Evolutionary conservation across 2,888 invertebrate species (phyloP).

Genomic region (Oconnorella tubifera): DNA sequence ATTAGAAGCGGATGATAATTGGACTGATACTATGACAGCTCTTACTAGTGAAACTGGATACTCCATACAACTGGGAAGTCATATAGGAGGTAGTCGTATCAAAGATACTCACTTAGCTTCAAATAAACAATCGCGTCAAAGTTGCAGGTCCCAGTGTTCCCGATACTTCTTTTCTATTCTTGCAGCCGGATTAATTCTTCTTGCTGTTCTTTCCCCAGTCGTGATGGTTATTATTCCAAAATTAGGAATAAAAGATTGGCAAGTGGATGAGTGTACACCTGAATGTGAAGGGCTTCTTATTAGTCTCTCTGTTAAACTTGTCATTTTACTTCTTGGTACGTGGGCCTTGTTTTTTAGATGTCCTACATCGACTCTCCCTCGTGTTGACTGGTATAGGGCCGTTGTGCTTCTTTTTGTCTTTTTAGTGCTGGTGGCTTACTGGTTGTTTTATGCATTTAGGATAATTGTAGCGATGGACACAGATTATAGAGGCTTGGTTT

Average conservation of each 20-base stretch:
- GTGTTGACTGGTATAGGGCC: slow-evolving; percentile 85
- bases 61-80: too few species aligned
- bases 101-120: too few species aligned
- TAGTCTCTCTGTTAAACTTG: slow-evolving; percentile 83
- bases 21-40: neutral
- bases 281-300: slow-evolving; percentile 78
- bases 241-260: slow-evolving; percentile 62
- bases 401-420: slow-evolving; percentile 80
- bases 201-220: slow-evolving; percentile 85
- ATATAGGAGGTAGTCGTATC: neutral
- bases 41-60: neutral
- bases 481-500: slow-evolving; percentile 77
- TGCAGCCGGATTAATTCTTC: slow-evolving; percentile 72
- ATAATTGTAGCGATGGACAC: slow-evolving; percentile 56
- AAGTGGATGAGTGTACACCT: slow-evolving; percentile 36
- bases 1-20: too few species aligned
- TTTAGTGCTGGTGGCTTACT: slow-evolving; percentile 92
- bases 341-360: slow-evolving; percentile 88
- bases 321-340: slow-evolving; percentile 80
- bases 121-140: slow-evolving; percentile 9
- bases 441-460: slow-evolving; percentile 96
- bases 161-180: slow-evolving; percentile 75
- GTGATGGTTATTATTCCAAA: slow-evolving; percentile 93
- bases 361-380: slow-evolving; percentile 80
- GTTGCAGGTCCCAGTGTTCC: slow-evolving; percentile 49